Percentiles rank a stretch among this genome's conserved stretches.
phyloP scores from a whole-genome alignment of 1,140 invertebrate genomes.

The Parapsyche elsis region DNA sequence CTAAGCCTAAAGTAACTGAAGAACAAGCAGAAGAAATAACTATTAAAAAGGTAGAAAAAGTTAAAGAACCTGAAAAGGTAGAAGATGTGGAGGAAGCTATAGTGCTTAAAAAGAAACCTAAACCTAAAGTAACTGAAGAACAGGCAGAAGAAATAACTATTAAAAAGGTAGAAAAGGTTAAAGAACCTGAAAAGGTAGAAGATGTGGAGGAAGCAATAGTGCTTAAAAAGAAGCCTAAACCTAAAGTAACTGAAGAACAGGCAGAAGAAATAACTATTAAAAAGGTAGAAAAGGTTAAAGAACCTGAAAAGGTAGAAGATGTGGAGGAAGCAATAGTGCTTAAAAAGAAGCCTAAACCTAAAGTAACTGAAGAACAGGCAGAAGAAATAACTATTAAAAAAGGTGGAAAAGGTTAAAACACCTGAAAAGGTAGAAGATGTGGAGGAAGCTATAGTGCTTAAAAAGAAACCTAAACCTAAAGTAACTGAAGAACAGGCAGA shows the following conservation, averaged over 20 bases:
- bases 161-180: constrained; percentile 58
- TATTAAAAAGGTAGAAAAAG: constrained; percentile 70
- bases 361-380: constrained; percentile 44
- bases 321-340: constrained; percentile 62
- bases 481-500: constrained; percentile 55
- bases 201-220: constrained; percentile 57
- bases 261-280: constrained; percentile 54
- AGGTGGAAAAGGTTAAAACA: constrained; percentile 58
- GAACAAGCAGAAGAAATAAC: constrained; percentile 79
- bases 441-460: constrained; percentile 61
- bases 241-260: constrained; percentile 56
- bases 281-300: constrained; percentile 57
- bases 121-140: constrained; percentile 54
- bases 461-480: constrained; percentile 47
- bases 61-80: constrained; percentile 52
- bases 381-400: constrained; percentile 47
- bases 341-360: constrained; percentile 58
- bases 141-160: constrained; percentile 57
- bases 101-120: constrained; percentile 57
- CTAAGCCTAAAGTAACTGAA: constrained; percentile 68
- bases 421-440: constrained; percentile 57
- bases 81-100: constrained; percentile 55
- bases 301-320: constrained; percentile 57
- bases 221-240: constrained; percentile 12
- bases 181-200: constrained; percentile 58